phyloP scores from a whole-genome alignment of 2,797 vertebrate species.

The Labeo calbasu region DNA sequence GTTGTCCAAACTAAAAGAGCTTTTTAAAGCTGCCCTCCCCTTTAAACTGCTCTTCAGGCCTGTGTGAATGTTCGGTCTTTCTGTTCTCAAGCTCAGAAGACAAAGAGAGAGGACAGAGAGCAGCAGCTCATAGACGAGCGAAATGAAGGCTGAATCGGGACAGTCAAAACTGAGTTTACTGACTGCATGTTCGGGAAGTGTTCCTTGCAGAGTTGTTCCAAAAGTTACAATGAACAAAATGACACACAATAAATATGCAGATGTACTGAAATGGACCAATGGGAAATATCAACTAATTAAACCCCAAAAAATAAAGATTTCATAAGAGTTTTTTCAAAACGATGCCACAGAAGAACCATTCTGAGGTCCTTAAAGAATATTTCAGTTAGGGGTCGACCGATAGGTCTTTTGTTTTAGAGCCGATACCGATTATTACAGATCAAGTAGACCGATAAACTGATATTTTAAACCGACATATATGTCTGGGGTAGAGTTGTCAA shows the following conservation, averaged over 20 bases:
- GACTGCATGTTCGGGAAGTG: constrained; percentile 3
- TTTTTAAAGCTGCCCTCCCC: constrained; percentile 42
- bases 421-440: too few relatives aligned
- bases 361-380: background rate
- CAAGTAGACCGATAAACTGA: too few relatives aligned
- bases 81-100: constrained; percentile 45
- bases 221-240: background rate
- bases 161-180: constrained; percentile 8
- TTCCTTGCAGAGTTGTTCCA: background rate
- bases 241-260: background rate
- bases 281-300: background rate
- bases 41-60: constrained; percentile 41
- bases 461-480: too few relatives aligned
- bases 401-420: too few relatives aligned
- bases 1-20: constrained; percentile 38
- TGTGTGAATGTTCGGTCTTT: constrained; percentile 39
- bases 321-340: background rate
- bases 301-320: background rate
- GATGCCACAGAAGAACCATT: background rate
- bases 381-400: background rate
- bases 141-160: constrained; percentile 25
- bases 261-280: background rate
- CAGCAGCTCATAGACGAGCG: constrained; percentile 3
- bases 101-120: constrained; percentile 38
- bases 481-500: too few relatives aligned